Base-by-base conservation (phyloP, 2,797 vertebrate genomes). In the Delichon dasypus region DNA sequence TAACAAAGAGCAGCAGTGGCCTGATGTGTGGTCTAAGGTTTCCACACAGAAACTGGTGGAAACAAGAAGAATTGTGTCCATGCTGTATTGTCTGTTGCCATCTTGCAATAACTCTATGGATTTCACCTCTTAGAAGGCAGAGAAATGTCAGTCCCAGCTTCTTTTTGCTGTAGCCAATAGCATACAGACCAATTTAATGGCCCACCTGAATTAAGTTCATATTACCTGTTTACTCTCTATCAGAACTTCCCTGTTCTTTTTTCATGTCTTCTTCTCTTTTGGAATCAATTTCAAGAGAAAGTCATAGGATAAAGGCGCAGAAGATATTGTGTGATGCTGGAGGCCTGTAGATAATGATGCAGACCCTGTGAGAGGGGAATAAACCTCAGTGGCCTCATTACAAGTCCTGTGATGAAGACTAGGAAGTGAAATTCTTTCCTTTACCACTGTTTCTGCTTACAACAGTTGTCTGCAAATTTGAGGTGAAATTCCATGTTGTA, bases 371-470 rank as follows among this genome's bases (percentile, higher is more conserved):
- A 68, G 16, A 67, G 42, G 29, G 29, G 17, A 94, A 65, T 68
- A 77, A 95, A 85, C 68, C 30, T 74, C 65, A 80, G 36, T 88
- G 72, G 92, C 84, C n/a, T 55, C 64, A 61, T 53, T 85, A 34
- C 18, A 66, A 68, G n/a, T 72, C 73, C 40, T 78, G n/a, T 88
- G 81, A 85, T 36, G 50, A 93, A 68, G 50, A 71, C 36, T 80
- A 83, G 75, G 92, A 92, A 95, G 62, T 89, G 61, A 93, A 88
- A 85, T 85, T 85, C 8, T 90, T 90, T 89, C 45, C 64, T 75
- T 85, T 89, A 68, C 36, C 47, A 42, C 51, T 88, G 19, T 73
- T 93, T 88, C 75, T 51, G 47, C 11, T 21, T 40, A 20, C 38
- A 15, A 83, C 21, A 34, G n/a, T 61, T 79, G 32, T 73, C 72